Evolutionary conservation across 1,140 invertebrate genomes (phyloP).

Genomic region (Calephelis virginiensis): DNA sequence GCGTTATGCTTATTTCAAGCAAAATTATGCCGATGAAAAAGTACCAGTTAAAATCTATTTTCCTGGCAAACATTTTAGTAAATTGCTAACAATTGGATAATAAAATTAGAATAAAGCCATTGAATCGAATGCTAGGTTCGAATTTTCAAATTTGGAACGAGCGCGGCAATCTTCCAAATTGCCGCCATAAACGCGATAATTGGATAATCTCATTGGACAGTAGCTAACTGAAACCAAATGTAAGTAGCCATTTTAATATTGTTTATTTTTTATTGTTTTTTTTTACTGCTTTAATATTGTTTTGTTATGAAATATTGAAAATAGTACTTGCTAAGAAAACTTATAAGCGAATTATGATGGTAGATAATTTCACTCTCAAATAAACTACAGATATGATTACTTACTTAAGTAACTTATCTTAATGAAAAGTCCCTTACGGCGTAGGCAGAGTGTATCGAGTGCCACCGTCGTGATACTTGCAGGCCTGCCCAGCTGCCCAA

Average conservation of each 20-base stretch:
- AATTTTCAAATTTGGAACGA: conserved; percentile 65
- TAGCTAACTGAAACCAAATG: conserved; percentile 67
- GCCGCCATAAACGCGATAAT: conserved; percentile 65
- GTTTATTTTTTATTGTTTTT: conserved; percentile 29
- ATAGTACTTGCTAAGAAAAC: no score
- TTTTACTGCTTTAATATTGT: not conserved
- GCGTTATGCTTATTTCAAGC: not conserved
- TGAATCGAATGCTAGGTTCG: conserved; percentile 58
- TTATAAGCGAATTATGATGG: no score
- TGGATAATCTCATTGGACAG: conserved; percentile 66
- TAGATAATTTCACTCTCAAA: no score
- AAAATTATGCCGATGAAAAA: conserved; percentile 19
- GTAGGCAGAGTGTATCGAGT: no score
- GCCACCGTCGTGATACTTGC: no score
- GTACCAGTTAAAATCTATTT: conserved; percentile 20
- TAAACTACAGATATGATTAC: no score
- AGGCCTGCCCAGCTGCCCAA: no score
- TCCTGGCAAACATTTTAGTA: conserved; percentile 22
- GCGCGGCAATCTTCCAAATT: conserved; percentile 65
- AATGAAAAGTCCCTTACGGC: no score
- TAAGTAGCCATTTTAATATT: conserved; percentile 39
- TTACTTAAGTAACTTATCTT: no score
- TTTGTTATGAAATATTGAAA: no score
- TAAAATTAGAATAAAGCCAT: conserved; percentile 68
- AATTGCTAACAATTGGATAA: conserved; percentile 46